Evolutionary conservation across 2,797 vertebrate species (phyloP), one percentile per base, ranked within the genome.

Genomic region (Microhierax caerulescens): DNA sequence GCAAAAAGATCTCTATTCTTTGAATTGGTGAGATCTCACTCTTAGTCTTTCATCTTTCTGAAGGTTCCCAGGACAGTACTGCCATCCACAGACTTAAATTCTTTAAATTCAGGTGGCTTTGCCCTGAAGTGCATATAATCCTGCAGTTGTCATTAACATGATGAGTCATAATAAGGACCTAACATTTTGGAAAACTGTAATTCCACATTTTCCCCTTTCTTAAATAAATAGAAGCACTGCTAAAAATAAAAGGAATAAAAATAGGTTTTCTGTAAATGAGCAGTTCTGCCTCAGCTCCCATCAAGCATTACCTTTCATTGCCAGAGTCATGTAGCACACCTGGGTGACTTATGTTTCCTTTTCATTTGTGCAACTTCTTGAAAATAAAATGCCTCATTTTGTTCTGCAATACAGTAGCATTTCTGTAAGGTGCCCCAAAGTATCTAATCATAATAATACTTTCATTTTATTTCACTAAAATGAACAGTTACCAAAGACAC

Each of bases 321-420:
- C 36, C 75, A 95, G 72, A 83, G 17, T 67, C 39, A 11, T 34
- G 18, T 65, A 51, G 56, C 68, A 73, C 43, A 86, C 93, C 88
- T 94, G 77, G 13, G 14, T 94, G 76, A 78, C 53, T 93, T 82
- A 57, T 11, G 11, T 90, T 92, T 91, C 83, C 65, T 91, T 94
- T 68, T 81, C 76, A 84, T 92, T 80, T 91, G 23, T 93, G 41
- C 18, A 84, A 6, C 87, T 94, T 75, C 67, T 85, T 75, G 78
- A 94, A 97, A 95, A 96, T 86, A 96, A 93, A 93, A 85, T 77
- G 45, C 48, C 72, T 87, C 57, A 25, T 96, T 93, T 60, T 75
- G 32, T 87, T 95, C 88, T 88, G 34, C 77, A 93, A 69, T 75
- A 83, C 30, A 84, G 76, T 79, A 77, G 22, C 65, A 93, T 54